Conservation (phyloP, 2,888 invertebrate genomes). For the Calameuta pallipes region DNA sequence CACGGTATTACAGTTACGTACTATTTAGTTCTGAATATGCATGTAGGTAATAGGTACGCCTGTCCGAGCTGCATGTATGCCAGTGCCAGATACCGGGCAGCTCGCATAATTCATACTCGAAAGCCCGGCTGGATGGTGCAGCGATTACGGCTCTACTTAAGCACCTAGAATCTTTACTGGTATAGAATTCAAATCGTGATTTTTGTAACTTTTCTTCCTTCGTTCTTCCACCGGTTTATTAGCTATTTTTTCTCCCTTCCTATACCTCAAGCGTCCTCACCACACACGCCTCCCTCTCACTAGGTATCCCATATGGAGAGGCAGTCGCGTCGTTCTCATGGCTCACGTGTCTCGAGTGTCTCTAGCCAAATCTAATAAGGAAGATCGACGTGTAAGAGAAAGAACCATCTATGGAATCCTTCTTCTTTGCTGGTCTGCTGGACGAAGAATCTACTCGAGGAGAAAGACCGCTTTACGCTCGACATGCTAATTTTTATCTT, state of each 20-base stretch:
- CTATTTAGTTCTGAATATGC: slow-evolving; percentile 9
- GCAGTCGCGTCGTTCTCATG: neutral
- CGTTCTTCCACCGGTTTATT: slow-evolving; percentile 14
- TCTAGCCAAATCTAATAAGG: neutral
- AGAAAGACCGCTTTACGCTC: slow-evolving; percentile 39
- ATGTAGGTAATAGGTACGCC: slow-evolving; percentile 8
- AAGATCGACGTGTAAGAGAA: neutral
- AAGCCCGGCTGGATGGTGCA: neutral
- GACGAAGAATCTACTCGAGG: neutral
- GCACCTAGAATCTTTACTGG: neutral
- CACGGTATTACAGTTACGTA: slow-evolving; percentile 7
- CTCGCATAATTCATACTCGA: slow-evolving; percentile 6
- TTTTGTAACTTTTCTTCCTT: neutral
- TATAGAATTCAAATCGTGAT: neutral
- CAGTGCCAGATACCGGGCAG: neutral
- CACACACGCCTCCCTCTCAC: neutral
- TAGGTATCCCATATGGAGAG: neutral
- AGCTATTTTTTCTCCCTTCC: slow-evolving; percentile 28
- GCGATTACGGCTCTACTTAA: neutral
- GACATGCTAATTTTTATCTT: slow-evolving; percentile 52
- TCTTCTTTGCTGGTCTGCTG: neutral
- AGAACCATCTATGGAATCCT: neutral
- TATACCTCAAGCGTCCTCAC: neutral
- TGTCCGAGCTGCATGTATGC: slow-evolving; percentile 6
- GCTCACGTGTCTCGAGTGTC: neutral